Base-by-base conservation (phyloP, 1,140 invertebrate species). In the Saccostrea glomerata region DNA sequence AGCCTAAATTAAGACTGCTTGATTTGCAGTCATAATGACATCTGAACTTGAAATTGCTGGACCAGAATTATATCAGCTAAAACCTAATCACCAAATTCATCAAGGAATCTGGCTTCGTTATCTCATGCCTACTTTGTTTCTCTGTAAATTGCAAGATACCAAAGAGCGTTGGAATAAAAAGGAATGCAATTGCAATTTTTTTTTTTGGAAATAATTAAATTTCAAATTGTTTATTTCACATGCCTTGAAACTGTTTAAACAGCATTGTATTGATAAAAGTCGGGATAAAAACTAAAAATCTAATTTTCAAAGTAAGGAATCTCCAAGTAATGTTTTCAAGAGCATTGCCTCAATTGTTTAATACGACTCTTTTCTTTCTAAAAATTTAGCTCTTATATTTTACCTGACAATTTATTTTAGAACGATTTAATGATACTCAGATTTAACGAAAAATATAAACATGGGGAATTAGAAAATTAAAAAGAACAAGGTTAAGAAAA, bases 21-120 rank as follows among this genome's bases (percentile, higher is more conserved):
- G 70, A 73, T 73, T 73, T 73, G 70, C 70, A 73, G 70, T 73
- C 70, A 73, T 73, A 73, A 73, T 73, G 70, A 73, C 70, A 73
- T 73, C 70, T 73, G 70, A 73, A 73, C 70, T 73, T 73, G 70
- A 73, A 73, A 73, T 73, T 73, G 70, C 30, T 25, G 13, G 70
- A 73, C 25, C 70, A 25, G 70, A 73, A 73, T 73, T 73, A 73
- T 73, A 25, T 73, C 25, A 73, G 70, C 70, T 73, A n/a, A 2
- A 73, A 73, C 23, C 70, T 73, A 73, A 73, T 73, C 70, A 73
- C 25, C 70, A 73, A 73, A 73, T 73, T 73, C 70, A 73, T 73
- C 70, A 73, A 25, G 30, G 25, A 30, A 11, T 73, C 70, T 13
- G 12, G 7, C 70, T 13, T 73, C 25, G 70, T 73, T 40, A 73